Percentiles rank a stretch among this genome's conserved stretches.
Evolutionary conservation across 2,888 invertebrate genomes (phyloP).

Genomic region (Coenonympha glycerion): DNA sequence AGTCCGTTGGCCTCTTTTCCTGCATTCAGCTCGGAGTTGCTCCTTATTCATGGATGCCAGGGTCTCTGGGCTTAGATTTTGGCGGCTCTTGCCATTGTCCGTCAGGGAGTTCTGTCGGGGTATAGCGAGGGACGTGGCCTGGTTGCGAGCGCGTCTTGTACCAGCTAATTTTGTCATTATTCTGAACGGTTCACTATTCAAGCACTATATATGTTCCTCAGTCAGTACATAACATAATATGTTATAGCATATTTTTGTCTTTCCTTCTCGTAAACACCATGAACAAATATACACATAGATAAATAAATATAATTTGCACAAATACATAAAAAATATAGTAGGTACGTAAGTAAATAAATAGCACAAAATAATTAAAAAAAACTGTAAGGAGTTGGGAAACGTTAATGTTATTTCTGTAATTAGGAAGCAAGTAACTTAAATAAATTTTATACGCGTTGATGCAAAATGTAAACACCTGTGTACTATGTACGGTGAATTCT

Average conservation of each 20-base stretch:
- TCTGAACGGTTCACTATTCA: conserved; percentile 28
- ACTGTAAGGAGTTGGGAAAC: neutral
- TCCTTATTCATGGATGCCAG: conserved; percentile 80
- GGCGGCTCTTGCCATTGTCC: conserved; percentile 62
- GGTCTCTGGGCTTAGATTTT: conserved; percentile 66
- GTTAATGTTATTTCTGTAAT: neutral
- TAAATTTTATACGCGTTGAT: neutral
- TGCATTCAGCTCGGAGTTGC: conserved; percentile 80
- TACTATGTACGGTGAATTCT: no score
- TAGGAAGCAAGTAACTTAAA: neutral
- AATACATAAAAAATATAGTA: neutral
- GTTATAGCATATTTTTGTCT: conserved; percentile 19
- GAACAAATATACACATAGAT: conserved; percentile 4
- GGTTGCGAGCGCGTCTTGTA: conserved; percentile 63
- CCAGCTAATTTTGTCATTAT: conserved; percentile 53
- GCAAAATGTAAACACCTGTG: neutral
- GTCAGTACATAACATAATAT: conserved; percentile 20
- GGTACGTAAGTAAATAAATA: conserved; percentile 9
- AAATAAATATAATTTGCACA: conserved; percentile 12
- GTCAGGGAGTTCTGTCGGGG: conserved; percentile 64
- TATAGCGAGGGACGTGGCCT: conserved; percentile 57
- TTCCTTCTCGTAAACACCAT: conserved; percentile 19
- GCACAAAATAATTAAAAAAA: neutral
- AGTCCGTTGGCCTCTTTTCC: conserved; percentile 80
- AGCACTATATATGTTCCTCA: conserved; percentile 30